Evolutionary conservation across 2,888 invertebrate species (phyloP).

Genomic region (Nomada ruficornis): DNA sequence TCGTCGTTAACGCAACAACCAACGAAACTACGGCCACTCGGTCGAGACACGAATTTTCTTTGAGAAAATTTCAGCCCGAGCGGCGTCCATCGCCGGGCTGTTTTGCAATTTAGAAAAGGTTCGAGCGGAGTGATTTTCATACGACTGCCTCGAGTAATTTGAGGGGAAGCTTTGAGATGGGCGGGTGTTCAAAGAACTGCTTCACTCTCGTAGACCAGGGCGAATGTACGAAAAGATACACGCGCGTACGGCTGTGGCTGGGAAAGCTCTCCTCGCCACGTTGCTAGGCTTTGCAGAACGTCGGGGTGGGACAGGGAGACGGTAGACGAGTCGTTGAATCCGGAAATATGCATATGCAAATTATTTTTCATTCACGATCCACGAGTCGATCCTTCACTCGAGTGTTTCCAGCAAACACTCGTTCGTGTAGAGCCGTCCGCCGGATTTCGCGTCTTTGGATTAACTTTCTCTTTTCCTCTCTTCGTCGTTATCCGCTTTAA

Average conservation of each 20-base stretch:
- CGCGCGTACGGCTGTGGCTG: not conserved
- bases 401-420: constrained; percentile 63
- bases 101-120: constrained; percentile 67
- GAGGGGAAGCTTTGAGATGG: constrained; percentile 48
- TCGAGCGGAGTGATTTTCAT: constrained; percentile 66
- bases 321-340: constrained; percentile 44
- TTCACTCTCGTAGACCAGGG: not conserved
- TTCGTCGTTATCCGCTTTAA: not conserved
- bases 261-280: not conserved
- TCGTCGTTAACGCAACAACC: constrained; percentile 3
- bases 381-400: constrained; percentile 44
- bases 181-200: constrained; percentile 49
- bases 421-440: not conserved
- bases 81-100: constrained; percentile 34
- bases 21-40: not conserved
- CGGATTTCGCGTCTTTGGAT: not conserved
- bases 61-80: constrained; percentile 35
- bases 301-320: not conserved
- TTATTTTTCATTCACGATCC: constrained; percentile 61
- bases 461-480: too few species aligned
- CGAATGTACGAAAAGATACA: constrained; percentile 28
- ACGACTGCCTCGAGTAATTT: constrained; percentile 58
- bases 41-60: constrained; percentile 15
- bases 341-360: constrained; percentile 70
- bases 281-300: not conserved